Conservation (phyloP, 1,140 invertebrate genomes). For the Solenopsis invicta region DNA sequence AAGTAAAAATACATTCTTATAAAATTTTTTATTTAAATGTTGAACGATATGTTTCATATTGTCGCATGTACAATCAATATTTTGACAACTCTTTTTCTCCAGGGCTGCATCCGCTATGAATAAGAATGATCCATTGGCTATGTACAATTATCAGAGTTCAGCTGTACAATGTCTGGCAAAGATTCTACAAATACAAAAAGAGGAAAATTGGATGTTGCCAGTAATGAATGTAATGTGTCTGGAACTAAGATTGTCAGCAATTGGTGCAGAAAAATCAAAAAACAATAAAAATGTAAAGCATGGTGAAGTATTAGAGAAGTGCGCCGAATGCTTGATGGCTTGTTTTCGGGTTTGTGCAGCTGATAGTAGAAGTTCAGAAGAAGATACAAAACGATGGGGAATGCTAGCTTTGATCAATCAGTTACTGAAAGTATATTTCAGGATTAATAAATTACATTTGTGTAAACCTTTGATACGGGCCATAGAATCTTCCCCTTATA, state of each 20-base stretch:
- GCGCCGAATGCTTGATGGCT: constrained; percentile 97
- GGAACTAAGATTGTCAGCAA: constrained; percentile 89
- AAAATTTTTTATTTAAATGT: background rate
- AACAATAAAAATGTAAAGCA: constrained; percentile 87
- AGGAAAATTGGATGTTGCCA: constrained; percentile 27
- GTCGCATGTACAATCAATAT: background rate
- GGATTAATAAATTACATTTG: constrained; percentile 98
- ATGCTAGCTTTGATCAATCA: constrained; percentile 99
- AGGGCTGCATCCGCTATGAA: constrained; percentile 19
- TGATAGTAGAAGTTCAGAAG: constrained; percentile 93
- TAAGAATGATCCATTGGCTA: constrained; percentile 90
- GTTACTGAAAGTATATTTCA: constrained; percentile 98
- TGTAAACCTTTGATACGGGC: constrained; percentile 98
- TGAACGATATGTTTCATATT: constrained; percentile 20
- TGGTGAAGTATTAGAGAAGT: constrained; percentile 96
- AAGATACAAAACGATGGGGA: constrained; percentile 97
- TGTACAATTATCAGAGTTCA: constrained; percentile 93
- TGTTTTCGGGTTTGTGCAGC: constrained; percentile 98
- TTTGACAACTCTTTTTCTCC: background rate
- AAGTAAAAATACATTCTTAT: constrained; percentile 85
- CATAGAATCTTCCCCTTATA: constrained; percentile 96
- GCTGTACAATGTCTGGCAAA: constrained; percentile 94
- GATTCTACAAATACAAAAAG: constrained; percentile 87
- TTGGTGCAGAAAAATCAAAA: constrained; percentile 87
- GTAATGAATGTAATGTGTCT: constrained; percentile 36